These are phyloP conservation scores for Trichopria drosophilae DNA, from an alignment of 2,888 invertebrate genomes.

Conservation along the genomic window DNA sequence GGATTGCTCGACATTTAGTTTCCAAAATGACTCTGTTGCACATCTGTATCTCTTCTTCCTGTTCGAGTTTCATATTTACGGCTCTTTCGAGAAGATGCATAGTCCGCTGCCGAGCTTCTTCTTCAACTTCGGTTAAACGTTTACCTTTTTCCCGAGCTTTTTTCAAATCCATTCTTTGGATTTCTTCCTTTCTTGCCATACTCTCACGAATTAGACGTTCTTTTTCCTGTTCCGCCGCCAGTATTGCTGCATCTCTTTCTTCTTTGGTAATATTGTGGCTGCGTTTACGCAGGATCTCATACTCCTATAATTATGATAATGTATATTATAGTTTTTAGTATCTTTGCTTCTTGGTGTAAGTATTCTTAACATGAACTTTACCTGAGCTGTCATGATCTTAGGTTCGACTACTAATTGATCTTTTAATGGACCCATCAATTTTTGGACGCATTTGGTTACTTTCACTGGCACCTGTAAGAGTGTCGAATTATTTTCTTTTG, in stretches of 20 bases:
- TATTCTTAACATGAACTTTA: slow-evolving; percentile 20
- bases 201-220: slow-evolving; percentile 45
- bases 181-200: slow-evolving; percentile 47
- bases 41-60: slow-evolving; percentile 69
- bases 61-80: slow-evolving; percentile 61
- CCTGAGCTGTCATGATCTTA: slow-evolving; percentile 12
- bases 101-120: slow-evolving; percentile 60
- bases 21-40: slow-evolving; percentile 80
- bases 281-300: slow-evolving; percentile 52
- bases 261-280: slow-evolving; percentile 37
- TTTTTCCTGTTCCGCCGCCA: slow-evolving; percentile 39
- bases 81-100: slow-evolving; percentile 62
- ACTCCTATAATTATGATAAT: too few species aligned
- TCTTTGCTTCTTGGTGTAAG: slow-evolving; percentile 18
- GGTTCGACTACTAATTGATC: too few species aligned
- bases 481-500: too few species aligned
- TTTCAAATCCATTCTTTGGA: slow-evolving; percentile 45
- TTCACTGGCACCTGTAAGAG: too few species aligned
- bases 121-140: slow-evolving; percentile 56
- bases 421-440: too few species aligned
- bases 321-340: slow-evolving; percentile 14
- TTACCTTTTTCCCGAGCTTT: slow-evolving; percentile 38
- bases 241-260: slow-evolving; percentile 37
- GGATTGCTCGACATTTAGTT: slow-evolving; percentile 81
- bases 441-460: too few species aligned